Evolutionary conservation across 2,113 vertebrate genomes (phyloP), one percentile per base, ranked within the genome.

Genomic region (Oreocharis arfaki): DNA sequence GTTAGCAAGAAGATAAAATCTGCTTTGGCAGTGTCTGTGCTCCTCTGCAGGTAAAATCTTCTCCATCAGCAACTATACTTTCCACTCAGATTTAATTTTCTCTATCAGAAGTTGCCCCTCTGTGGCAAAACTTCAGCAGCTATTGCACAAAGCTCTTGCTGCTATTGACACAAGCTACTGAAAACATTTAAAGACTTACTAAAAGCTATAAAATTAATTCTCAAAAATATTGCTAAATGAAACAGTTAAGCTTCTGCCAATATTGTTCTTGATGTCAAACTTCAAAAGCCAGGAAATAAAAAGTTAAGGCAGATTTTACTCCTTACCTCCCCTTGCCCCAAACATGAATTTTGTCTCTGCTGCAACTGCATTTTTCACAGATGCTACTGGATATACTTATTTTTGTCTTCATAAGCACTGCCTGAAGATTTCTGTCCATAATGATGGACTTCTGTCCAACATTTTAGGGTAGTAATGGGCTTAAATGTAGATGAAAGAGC

Each of bases 1-100:
- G 75, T 92, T 96, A 90, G 60, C 76, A 78, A 56, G 76, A 52
- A 88, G 93, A 92, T 92, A 78, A 94, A 94, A 96, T 70, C 85
- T 88, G 27, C 60, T 90, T 90, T 93, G 79, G 75, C 87, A 92
- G 63, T 87, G 70, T 77, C 73, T 52, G 23, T 78, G 37, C 68
- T 86, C 90, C 79, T 84, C 71, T 78, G 64, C 68, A 89, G 92
- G 88, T 86, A 89, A 90, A 96, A 95, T 60, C 26, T 70, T 93
- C 79, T 68, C 85, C 52, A 88, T 92, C 95, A 95, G 88, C 93
- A 94, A 16, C 82, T 91, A 23, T 47, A 52, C 55, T 88, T 96
- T 73, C 47, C 32, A 35, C 83, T 84, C 47, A 60, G 52, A 81
- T 94, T 86, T 24, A 9, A 87, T 87, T 85, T 91, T 91, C 70